Conservation (phyloP, 1,140 invertebrate species). For the Zeugodacus cucurbitae region DNA sequence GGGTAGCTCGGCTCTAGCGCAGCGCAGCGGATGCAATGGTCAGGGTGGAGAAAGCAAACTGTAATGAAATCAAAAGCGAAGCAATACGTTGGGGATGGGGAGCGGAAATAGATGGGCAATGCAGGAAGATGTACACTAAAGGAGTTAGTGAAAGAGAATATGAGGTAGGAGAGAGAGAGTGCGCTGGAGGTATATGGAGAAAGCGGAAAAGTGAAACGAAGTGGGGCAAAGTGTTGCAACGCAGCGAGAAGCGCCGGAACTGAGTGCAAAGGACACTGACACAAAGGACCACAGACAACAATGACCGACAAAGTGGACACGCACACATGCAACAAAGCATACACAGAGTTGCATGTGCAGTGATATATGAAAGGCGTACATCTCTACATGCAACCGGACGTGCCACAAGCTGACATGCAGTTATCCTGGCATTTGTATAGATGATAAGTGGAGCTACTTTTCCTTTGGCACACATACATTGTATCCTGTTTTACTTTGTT, state of each 20-base stretch:
- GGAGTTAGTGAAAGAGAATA: not conserved
- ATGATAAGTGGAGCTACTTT: slow-evolving; percentile 12
- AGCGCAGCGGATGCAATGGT: not conserved
- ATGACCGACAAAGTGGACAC: slow-evolving; percentile 24
- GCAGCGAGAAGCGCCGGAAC: not conserved
- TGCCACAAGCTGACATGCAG: slow-evolving; percentile 4
- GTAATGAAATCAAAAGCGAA: slow-evolving; percentile 37
- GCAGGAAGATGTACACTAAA: too few species aligned
- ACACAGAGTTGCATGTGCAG: not conserved
- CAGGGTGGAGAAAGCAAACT: not conserved
- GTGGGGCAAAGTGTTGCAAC: not conserved
- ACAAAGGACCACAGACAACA: slow-evolving; percentile 17
- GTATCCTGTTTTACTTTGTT: not conserved
- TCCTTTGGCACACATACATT: not conserved
- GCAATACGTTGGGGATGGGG: too few species aligned
- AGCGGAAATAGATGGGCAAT: too few species aligned
- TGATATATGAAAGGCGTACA: not conserved
- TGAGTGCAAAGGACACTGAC: slow-evolving; percentile 35
- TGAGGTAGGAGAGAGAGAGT: not conserved
- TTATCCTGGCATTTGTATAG: not conserved
- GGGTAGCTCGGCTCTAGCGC: not conserved
- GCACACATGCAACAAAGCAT: not conserved
- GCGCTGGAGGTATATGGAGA: not conserved
- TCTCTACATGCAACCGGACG: not conserved
- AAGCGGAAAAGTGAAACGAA: not conserved